A percentile compares a stretch with the other conserved stretches of the same genome.
Evolutionary conservation across 1,140 invertebrate species (phyloP).

Genomic region (Cherax quadricarinatus): DNA sequence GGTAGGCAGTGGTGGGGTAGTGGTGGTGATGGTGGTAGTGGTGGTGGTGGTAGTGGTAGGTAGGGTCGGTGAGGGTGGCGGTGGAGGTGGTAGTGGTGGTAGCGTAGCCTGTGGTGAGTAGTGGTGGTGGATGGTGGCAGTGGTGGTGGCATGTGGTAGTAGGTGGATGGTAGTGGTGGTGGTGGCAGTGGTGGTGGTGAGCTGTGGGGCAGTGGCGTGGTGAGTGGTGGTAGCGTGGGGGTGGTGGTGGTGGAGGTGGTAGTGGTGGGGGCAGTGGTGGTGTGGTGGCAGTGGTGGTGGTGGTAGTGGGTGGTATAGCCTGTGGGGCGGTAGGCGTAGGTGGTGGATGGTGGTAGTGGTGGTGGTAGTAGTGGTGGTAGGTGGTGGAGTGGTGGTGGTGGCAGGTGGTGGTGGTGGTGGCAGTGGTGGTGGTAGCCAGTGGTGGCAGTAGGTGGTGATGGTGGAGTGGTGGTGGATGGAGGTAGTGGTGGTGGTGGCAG

Average conservation of each 20-base stretch:
- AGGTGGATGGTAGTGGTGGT: neutral
- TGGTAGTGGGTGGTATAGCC: neutral
- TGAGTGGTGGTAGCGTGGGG: too few species aligned
- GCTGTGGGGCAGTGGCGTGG: too few species aligned
- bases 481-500: neutral
- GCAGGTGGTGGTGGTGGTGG: too few species aligned
- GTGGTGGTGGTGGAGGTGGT: neutral
- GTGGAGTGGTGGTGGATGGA: neutral
- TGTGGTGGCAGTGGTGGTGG: neutral
- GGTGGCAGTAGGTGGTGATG: too few species aligned
- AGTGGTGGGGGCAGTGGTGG: neutral
- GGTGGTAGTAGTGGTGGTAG: neutral
- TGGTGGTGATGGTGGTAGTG: rapidly evolving
- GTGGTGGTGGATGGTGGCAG: too few species aligned
- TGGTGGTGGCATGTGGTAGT: too few species aligned
- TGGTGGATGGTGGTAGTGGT: neutral
- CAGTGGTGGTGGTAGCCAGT: too few species aligned
- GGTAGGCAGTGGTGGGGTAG: neutral
- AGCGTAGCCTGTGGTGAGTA: too few species aligned
- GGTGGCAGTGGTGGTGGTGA: too few species aligned
- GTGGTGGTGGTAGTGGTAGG: neutral
- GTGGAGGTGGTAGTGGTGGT: neutral
- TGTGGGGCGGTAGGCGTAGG: too few species aligned
- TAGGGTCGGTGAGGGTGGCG: too few species aligned
- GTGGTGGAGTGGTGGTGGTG: neutral